Base-by-base conservation (phyloP, 1,140 invertebrate genomes). In the Campoletis sonorensis region DNA sequence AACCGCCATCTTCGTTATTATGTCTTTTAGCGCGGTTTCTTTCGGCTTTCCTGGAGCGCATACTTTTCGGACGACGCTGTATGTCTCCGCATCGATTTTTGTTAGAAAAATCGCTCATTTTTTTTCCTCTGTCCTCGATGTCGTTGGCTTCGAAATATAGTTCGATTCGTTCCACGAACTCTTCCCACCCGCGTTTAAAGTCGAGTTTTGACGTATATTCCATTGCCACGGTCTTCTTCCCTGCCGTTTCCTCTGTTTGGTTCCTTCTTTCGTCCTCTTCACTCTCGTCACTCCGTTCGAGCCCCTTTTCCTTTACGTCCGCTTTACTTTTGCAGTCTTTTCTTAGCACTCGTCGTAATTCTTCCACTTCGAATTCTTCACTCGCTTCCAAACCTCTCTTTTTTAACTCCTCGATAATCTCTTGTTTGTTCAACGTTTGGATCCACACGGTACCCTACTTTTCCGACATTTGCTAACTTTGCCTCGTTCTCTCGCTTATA, bases 81-180 rank as follows among this genome's bases (percentile, higher is more conserved):
- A 79, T 30, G 77, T 79, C n/a, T 79, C 67, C 67, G 77, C 77
- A 30, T 79, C 77, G 18, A 79, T 79, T 40, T 79, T 79, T 21
- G 77, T 79, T 2, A 79, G 77, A 18, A 79, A 79, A 45, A 79
- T 78, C 18, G 76, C 76, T 18, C 10, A 1, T 51, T 78, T 64
- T 78, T 78, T 78, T 78, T 21, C 26, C 33, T 49, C 8, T 27
- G 23, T 78, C 76, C 4, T 61, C n/a, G 15, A 61, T 64, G n/a
- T 64, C 76, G 54, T 78, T 78, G 40, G 37, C 72, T 40, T 75
- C 72, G 72, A 75, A 75, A 45, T 75, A 75, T 27, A 40, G 18
- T 7, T 75, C 72, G 33, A 75, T 75, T 75, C 72, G 40, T 75
- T 75, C 72, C 13, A 75, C 72, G 51, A 75, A 75, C 5, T 75